Evolutionary conservation across 35 echinoderm and acorn worm genomes (phyloP).

Genomic region (Ophioderma brevispina): DNA sequence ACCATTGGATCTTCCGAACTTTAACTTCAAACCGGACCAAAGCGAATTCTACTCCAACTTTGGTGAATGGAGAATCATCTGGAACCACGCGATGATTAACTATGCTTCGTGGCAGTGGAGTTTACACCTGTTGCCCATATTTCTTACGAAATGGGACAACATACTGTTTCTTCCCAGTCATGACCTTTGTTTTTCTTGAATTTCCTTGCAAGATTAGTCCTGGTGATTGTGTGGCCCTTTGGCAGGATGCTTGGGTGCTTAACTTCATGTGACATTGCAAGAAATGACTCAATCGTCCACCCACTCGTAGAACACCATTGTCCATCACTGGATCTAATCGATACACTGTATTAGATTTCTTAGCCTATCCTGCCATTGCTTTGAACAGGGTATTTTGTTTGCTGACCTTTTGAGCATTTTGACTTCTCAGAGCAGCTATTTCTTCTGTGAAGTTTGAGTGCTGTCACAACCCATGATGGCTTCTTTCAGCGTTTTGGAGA

Average conservation of each 20-base stretch:
- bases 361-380: too few species aligned
- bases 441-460: slow-evolving; percentile 27
- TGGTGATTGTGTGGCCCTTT: slow-evolving; percentile 33
- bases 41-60: slow-evolving; percentile 56
- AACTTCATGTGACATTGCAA: slow-evolving; percentile 10
- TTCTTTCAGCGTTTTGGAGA: slow-evolving; percentile 23
- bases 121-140: slow-evolving; percentile 50
- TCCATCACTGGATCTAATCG: slow-evolving; percentile 32
- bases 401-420: background rate
- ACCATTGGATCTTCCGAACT: slow-evolving; percentile 35
- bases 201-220: background rate
- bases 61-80: slow-evolving; percentile 38
- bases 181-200: background rate
- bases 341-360: slow-evolving; percentile 3
- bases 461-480: slow-evolving; percentile 8
- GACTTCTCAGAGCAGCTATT: background rate
- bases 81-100: slow-evolving; percentile 55
- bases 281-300: slow-evolving; percentile 38
- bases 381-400: background rate
- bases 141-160: slow-evolving; percentile 26
- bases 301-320: slow-evolving; percentile 43
- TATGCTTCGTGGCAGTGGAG: slow-evolving; percentile 20
- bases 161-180: background rate
- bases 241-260: slow-evolving; percentile 63
- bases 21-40: slow-evolving; percentile 70